Base-by-base conservation (phyloP, 2,888 invertebrate genomes). In the Sinhomidia bicolor region DNA sequence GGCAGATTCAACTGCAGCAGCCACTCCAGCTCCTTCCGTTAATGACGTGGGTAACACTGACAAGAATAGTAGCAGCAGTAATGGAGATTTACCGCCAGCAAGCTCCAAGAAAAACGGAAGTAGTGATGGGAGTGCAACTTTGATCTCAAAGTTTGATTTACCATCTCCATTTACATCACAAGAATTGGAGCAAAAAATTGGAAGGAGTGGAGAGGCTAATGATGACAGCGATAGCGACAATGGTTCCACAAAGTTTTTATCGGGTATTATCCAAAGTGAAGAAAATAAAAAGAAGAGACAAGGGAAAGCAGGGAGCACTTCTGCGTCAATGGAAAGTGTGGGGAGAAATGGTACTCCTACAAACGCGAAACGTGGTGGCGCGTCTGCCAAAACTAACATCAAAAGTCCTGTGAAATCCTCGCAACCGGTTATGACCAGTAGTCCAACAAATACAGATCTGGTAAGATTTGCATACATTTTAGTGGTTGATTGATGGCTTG, bases 181-280 rank as follows among this genome's bases (percentile, higher is more conserved):
- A n/a, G 87, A 88, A 20, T 51, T 88, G 41, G 88, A 54, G 14
- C 82, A 88, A 17, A 85, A 65, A 17, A 54, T 83, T 68, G 88
- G 78, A 0, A 83, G 76, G 20, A 78, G 23, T 41, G 60, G 14
- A 1, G 68, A 54, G 0, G 71, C 54, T 12, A 65, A 57, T 14
- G 85, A 71, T 32, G 82, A 68, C 17, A 85, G 74, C 32, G 90
- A 86, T 12, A 88, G 84, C 60, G 84, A 84, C n/a, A 71, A 74
- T 81, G 89, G 41, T 0, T 87, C 87, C 29, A 79, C 83, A 14
- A 90, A 88, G 41, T 88, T 88, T 36, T 82, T 82, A 7, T 47
- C 88, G 0, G 83, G 76, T 51, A 74, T 90, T 32, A 74, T 82
- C 7, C 12, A 88, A 51, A 47, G 60, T 1, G 90, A 90, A 26